Conservation (phyloP, 2,797 vertebrate genomes). For the Acridotheres tristis region DNA sequence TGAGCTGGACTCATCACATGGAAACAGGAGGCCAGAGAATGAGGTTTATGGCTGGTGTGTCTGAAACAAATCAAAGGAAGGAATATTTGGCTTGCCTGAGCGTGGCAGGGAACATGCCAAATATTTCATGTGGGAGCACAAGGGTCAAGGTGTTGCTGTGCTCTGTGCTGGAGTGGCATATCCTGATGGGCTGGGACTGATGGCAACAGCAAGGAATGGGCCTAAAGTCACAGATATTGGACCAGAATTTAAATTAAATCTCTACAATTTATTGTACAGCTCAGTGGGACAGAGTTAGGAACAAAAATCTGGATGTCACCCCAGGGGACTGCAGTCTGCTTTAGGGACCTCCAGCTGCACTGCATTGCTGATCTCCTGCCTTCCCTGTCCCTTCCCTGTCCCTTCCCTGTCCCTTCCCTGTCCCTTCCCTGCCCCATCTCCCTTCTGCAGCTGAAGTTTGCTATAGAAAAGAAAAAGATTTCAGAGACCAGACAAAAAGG, state of each 20-base stretch:
- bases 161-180: background rate
- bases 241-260: background rate
- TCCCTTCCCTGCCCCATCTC: background rate
- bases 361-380: background rate
- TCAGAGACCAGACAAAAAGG: background rate
- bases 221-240: background rate
- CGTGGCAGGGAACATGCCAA: fast-evolving
- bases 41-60: background rate
- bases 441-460: background rate
- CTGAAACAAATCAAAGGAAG: background rate
- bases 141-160: background rate
- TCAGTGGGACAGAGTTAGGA: background rate
- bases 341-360: background rate
- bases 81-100: background rate
- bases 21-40: background rate
- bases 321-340: background rate
- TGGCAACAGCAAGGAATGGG: background rate
- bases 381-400: background rate
- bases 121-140: background rate
- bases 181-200: background rate
- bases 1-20: background rate
- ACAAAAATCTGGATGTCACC: background rate
- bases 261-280: background rate
- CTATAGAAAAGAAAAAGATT: background rate
- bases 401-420: background rate